These are phyloP conservation scores for Synodontis membranacea DNA, from an alignment of 2,113 vertebrate genomes.

Conservation along the genomic window DNA sequence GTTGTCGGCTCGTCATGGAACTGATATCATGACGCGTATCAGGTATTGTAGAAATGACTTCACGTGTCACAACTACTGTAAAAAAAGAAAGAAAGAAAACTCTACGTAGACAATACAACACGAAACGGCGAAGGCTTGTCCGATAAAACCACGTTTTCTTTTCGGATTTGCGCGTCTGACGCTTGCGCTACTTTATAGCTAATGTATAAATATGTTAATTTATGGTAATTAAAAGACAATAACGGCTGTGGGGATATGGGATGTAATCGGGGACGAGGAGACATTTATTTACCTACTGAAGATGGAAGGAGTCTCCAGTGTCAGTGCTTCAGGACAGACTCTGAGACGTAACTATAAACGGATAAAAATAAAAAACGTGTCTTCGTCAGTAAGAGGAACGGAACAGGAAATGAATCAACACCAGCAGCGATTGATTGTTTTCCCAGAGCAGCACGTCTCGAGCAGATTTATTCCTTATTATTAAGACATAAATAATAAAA, in stretches of 20 bases:
- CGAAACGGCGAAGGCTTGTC: no score
- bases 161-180: not conserved
- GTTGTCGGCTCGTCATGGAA: no score
- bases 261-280: no score
- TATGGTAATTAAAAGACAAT: not conserved
- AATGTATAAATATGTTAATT: not conserved
- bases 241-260: no score
- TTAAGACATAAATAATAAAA: no score
- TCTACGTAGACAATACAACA: not conserved
- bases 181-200: not conserved
- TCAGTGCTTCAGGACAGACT: not conserved
- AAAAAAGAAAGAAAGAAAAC: not conserved
- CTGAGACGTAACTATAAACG: not conserved
- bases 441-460: not conserved
- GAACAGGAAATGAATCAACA: not conserved
- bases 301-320: not conserved
- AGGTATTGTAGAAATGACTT: not conserved
- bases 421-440: not conserved
- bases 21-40: no score
- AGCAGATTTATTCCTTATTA: no score
- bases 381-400: no score
- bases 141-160: not conserved
- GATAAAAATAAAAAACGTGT: not conserved
- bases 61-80: not conserved
- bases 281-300: not conserved